Conservation (phyloP, 2,888 invertebrate genomes). For the Drosophila anceps region DNA sequence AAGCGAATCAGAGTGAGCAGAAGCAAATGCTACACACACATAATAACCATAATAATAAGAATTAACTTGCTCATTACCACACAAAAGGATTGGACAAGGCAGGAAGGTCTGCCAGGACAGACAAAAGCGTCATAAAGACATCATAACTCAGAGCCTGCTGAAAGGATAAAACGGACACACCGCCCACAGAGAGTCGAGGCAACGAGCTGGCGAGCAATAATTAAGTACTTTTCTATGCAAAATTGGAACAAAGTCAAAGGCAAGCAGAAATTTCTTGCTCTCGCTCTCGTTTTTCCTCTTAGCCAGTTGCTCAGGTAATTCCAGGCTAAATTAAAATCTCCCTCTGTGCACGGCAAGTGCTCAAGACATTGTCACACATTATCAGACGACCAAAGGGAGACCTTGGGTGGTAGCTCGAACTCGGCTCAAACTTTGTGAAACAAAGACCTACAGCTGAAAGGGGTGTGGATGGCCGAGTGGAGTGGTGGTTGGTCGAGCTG, state of each 20-base stretch:
- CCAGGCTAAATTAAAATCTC: constrained; percentile 75
- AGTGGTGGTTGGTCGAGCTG: neutral
- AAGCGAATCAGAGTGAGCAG: constrained; percentile 19
- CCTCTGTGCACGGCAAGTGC: constrained; percentile 72
- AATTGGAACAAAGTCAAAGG: constrained; percentile 62
- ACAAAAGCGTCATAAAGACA: constrained; percentile 81
- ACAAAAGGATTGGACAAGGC: constrained; percentile 68
- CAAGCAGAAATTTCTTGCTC: constrained; percentile 14
- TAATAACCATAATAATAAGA: constrained; percentile 78
- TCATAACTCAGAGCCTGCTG: constrained; percentile 76
- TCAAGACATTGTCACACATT: constrained; percentile 74
- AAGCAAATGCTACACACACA: constrained; percentile 45
- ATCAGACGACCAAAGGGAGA: constrained; percentile 36
- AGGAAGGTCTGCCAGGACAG: constrained; percentile 28
- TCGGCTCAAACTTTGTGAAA: constrained; percentile 44
- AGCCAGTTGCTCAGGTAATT: constrained; percentile 40
- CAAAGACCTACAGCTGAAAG: constrained; percentile 45
- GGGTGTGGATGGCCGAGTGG: constrained; percentile 35
- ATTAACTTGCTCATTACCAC: constrained; percentile 74
- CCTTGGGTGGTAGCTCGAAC: constrained; percentile 17
- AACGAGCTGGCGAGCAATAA: constrained; percentile 58
- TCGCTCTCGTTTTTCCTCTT: constrained; percentile 5
- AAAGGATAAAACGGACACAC: constrained; percentile 67
- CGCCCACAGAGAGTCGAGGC: neutral
- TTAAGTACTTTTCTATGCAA: constrained; percentile 82